Evolutionary conservation across 2,113 vertebrate genomes (phyloP), one percentile per base, ranked within the genome.

Genomic region (Clinocottus analis): DNA sequence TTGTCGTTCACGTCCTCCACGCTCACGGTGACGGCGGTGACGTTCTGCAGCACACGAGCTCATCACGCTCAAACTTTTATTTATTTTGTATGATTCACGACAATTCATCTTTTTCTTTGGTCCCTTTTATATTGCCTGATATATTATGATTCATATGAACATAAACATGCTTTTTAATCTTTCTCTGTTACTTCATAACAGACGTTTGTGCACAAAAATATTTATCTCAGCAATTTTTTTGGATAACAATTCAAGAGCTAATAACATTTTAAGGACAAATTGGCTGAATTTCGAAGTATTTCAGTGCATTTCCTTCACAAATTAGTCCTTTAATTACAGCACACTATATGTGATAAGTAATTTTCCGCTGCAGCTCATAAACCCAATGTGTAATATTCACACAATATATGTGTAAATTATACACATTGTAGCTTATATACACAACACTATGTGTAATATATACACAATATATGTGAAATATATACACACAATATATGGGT

Each of bases 11-110:
- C 3, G 39, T 89, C 87, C 0, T 80, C 56, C 25, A 96, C 59
- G 0, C 37, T 88, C 53, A 96, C 80, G 56, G 45, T 92, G 84
- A 96, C 11, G 0, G 70, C 77, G 16, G 93, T 95, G 81, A 95
- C 53, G 72, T 94, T 96, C 96, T 96, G 85, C 64, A 0, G 2
- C 49, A 58, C 7, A 75, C n/a, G n/a, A n/a, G n/a, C n/a, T n/a
- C n/a, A n/a, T n/a, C n/a, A n/a, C n/a, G n/a, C n/a, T n/a, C n/a
- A n/a, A n/a, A n/a, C n/a, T n/a, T n/a, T 0, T 7, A 66, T 17
- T 35, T 10, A 27, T 17, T 31, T 31, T 3, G 29, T 4, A 47
- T 4, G 12, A 47, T 47, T 31, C 12, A 12, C 21, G 17, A 27
- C 62, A 43, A 60, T 35, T 35, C 1, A 0, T n/a, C 21, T 43